Percentiles rank a stretch among this genome's conserved stretches.
Conservation (phyloP, 1,140 invertebrate genomes). For the Achatina immaculata region DNA sequence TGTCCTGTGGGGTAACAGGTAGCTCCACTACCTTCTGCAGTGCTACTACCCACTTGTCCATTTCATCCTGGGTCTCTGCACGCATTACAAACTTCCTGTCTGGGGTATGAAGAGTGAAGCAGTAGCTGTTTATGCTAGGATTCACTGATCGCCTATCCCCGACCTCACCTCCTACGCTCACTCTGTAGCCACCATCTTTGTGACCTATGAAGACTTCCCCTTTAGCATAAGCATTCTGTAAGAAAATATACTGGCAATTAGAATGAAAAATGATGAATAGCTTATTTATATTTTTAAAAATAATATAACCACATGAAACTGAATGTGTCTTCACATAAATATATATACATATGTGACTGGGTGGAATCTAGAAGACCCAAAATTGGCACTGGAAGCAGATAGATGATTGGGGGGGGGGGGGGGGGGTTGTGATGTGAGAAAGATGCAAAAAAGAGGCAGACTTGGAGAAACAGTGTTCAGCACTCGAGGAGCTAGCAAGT, state of each 20-base stretch:
- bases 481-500: no score
- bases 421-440: no score
- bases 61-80: conserved; percentile 82
- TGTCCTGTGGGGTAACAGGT: conserved; percentile 85
- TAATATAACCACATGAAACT: no score
- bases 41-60: conserved; percentile 82
- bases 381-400: no score
- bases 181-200: conserved; percentile 80
- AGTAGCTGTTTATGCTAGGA: conserved; percentile 73
- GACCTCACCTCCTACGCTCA: conserved; percentile 78
- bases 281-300: no score
- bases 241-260: conserved; percentile 29
- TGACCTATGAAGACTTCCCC: conserved; percentile 91
- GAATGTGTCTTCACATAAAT: no score
- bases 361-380: no score
- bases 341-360: no score
- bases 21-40: conserved; percentile 82
- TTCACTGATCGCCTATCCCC: conserved; percentile 66
- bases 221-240: conserved; percentile 85
- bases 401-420: no score
- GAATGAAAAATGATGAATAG: no score
- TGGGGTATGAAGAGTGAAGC: conserved; percentile 87
- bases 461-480: no score
- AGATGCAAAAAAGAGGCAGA: no score
- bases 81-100: conserved; percentile 86